A percentile compares a stretch with the other conserved stretches of the same genome.
Conservation (phyloP, 64 coral and sea anemone species). For the Montipora sp. region DNA sequence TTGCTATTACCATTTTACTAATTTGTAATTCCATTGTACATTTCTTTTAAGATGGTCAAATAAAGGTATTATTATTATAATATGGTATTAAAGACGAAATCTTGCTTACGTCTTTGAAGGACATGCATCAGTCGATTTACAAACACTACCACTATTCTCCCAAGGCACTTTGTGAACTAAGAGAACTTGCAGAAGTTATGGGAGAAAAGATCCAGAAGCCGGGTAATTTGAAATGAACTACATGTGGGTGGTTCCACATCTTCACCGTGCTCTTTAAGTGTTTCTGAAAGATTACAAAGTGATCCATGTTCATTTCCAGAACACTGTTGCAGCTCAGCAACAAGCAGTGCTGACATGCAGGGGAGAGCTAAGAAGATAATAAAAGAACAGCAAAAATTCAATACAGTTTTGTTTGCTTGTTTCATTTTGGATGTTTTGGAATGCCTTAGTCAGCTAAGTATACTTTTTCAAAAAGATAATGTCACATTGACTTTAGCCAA, state of each 20-base stretch:
- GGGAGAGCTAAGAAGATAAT: conserved; percentile 7
- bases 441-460: background rate
- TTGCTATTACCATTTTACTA: too few relatives aligned
- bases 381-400: conserved; percentile 15
- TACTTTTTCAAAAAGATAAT: background rate
- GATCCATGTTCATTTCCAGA: conserved; percentile 19
- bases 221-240: conserved; percentile 40
- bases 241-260: conserved; percentile 25
- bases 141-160: conserved; percentile 36
- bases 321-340: conserved; percentile 33
- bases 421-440: conserved; percentile 40
- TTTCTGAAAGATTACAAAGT: conserved; percentile 48
- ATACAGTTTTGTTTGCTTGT: conserved; percentile 31
- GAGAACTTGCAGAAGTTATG: conserved; percentile 37
- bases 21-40: too few relatives aligned
- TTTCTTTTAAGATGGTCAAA: too few relatives aligned
- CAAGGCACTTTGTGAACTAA: conserved; percentile 14
- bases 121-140: conserved; percentile 32
- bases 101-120: conserved; percentile 4
- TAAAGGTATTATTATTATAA: too few relatives aligned
- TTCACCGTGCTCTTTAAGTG: conserved; percentile 19
- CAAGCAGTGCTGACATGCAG: conserved; percentile 6
- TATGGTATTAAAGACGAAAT: conserved; percentile 24
- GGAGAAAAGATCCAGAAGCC: conserved; percentile 44
- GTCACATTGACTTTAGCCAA: background rate